A percentile compares a stretch with the other conserved stretches of the same genome.
Evolutionary conservation across 2,797 vertebrate species (phyloP).

Genomic region (Chloroceryle amazona): DNA sequence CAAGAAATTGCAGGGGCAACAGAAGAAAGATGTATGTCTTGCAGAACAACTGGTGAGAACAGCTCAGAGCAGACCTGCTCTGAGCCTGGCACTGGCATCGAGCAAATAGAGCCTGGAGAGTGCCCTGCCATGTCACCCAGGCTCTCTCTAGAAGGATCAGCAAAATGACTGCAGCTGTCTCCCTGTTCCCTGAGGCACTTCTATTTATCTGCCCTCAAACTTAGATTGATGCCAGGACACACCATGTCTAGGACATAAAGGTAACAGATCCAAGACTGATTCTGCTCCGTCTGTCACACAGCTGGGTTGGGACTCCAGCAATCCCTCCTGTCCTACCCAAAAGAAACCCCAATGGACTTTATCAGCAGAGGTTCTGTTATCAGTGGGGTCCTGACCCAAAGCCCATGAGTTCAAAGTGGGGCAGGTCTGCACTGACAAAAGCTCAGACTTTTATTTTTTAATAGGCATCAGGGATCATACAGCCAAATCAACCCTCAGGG

Average conservation of each 20-base stretch:
- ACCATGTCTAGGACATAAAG: background rate
- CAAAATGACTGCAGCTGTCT: background rate
- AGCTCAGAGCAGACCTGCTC: background rate
- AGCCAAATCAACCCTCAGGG: background rate
- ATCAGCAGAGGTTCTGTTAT: background rate
- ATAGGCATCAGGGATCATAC: background rate
- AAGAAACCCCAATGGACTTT: background rate
- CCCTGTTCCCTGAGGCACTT: background rate
- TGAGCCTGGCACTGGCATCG: background rate
- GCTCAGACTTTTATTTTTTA: background rate
- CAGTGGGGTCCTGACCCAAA: background rate
- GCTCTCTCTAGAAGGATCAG: background rate
- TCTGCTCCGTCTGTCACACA: background rate
- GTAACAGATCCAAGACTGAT: background rate
- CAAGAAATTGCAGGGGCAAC: background rate
- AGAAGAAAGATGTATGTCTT: background rate
- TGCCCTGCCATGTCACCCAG: background rate
- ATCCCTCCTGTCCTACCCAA: background rate
- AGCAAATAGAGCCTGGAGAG: background rate
- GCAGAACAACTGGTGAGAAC: background rate
- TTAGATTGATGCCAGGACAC: too few species aligned
- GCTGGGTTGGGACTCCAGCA: background rate
- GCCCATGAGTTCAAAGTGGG: background rate
- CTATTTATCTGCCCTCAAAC: background rate
- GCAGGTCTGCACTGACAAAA: rapidly evolving